Evolutionary conservation across 2,888 invertebrate species (phyloP).

Genomic region (Apodemia duryi): DNA sequence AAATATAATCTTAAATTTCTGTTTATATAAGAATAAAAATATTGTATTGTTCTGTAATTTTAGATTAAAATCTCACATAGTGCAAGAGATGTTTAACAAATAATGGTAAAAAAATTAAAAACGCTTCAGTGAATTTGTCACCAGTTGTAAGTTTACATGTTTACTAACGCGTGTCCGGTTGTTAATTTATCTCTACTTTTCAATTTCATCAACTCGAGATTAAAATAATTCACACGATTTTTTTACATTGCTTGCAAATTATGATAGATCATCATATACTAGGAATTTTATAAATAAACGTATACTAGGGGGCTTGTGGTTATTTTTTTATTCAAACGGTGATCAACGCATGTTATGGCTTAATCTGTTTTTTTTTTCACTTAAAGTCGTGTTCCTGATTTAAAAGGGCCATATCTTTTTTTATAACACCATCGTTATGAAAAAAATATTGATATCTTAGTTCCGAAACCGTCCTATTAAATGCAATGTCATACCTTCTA

Average conservation of each 20-base stretch:
- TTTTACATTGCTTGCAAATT: not conserved
- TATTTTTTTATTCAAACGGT: not conserved
- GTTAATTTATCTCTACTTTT: not conserved
- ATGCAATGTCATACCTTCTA: slow-evolving; percentile 12
- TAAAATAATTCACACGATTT: too few species aligned
- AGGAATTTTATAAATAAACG: not conserved
- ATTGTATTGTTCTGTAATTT: not conserved
- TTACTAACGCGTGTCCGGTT: not conserved
- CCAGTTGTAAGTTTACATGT: not conserved
- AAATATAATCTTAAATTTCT: too few species aligned
- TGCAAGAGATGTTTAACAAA: slow-evolving; percentile 1
- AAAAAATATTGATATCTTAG: not conserved
- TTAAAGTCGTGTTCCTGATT: not conserved
- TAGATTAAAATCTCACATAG: not conserved
- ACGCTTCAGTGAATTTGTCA: not conserved
- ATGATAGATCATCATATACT: not conserved
- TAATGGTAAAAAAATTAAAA: not conserved
- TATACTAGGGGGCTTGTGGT: not conserved
- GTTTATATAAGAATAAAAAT: slow-evolving; percentile 1
- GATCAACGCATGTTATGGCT: not conserved
- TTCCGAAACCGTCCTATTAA: slow-evolving; percentile 13
- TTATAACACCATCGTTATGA: not conserved
- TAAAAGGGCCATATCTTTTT: not conserved
- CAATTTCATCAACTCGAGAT: not conserved
- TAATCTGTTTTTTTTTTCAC: not conserved